Evolutionary conservation across 2,113 vertebrate species (phyloP), one percentile per base, ranked within the genome.

Genomic region (Aramus guarauna): DNA sequence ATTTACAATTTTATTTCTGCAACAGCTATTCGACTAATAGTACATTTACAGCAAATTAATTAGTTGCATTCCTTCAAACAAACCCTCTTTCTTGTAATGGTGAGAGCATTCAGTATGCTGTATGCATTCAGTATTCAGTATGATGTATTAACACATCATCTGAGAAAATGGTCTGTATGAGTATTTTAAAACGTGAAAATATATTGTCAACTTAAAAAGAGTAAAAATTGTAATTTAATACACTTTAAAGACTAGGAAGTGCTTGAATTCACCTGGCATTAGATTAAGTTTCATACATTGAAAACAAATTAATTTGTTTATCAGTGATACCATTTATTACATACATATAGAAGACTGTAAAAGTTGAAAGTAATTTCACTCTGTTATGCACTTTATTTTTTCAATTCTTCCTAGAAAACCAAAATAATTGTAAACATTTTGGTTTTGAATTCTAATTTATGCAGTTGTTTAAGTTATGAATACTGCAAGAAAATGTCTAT

Each of bases 321-420:
- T 80, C 47, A 45, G 12, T 34, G 26, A 89, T 59, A 21, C 8
- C 1, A 47, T 89, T 82, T 93, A n/a, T 91, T 77, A 12, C 12
- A 74, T 80, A n/a, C 12, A 20, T 60, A 64, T 7, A 59, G 64
- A 75, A 71, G 39, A 68, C 34, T 89, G 60, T 88, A 75, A 72
- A 94, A 68, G 7, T 91, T 84, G n/a, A 89, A 96, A 92, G 76
- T 52, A 74, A 75, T 53, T 96, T 91, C 73, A 85, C 69, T 85
- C 17, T 93, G 50, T 93, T 85, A 87, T 39, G 86, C 86, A 95
- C 83, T 92, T 95, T 96, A 81, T 56, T 88, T 82, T 85, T 90
- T 90, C 23, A 62, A 56, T 94, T 90, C 53, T 59, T 82, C 83
- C 78, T 75, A 32, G 20, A 81, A 90, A 93, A 80, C 21, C 45